Conservation (phyloP, 2,113 vertebrate species). For the Passer domesticus region DNA sequence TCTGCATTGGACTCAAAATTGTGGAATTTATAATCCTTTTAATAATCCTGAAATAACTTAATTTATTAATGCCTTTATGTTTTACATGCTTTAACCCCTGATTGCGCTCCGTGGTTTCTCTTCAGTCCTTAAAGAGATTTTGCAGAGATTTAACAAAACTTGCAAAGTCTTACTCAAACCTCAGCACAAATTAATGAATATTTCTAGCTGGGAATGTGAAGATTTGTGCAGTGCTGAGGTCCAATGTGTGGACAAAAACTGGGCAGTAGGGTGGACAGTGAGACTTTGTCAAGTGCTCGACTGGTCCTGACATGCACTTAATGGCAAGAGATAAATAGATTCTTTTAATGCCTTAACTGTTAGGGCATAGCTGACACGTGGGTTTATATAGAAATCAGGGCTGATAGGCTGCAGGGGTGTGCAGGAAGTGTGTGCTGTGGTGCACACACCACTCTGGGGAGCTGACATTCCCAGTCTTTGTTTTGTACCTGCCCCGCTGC, state of each 20-base stretch:
- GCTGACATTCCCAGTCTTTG: not conserved
- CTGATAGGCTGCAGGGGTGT: not conserved
- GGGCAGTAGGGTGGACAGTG: slow-evolving; percentile 25
- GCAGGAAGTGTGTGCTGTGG: not conserved
- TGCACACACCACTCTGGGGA: not conserved
- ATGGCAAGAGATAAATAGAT: slow-evolving; percentile 58
- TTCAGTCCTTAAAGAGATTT: not conserved
- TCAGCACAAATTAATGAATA: not conserved
- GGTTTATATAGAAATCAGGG: slow-evolving; percentile 21
- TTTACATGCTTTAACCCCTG: not conserved
- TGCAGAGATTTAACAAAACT: not conserved
- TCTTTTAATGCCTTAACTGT: slow-evolving; percentile 56
- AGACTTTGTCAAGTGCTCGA: not conserved
- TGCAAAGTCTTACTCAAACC: not conserved
- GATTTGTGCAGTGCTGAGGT: not conserved
- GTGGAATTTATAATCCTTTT: not conserved
- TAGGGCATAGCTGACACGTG: slow-evolving; percentile 36
- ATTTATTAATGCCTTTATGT: not conserved
- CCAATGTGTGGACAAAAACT: not conserved
- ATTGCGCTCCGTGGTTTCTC: not conserved
- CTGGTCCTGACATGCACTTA: slow-evolving; percentile 41
- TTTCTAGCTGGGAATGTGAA: not conserved
- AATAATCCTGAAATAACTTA: not conserved
- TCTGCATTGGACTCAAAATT: not conserved
- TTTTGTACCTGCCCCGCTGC: not conserved